Base-by-base conservation (phyloP, 2,113 vertebrate genomes). In the Carassius gibelio region DNA sequence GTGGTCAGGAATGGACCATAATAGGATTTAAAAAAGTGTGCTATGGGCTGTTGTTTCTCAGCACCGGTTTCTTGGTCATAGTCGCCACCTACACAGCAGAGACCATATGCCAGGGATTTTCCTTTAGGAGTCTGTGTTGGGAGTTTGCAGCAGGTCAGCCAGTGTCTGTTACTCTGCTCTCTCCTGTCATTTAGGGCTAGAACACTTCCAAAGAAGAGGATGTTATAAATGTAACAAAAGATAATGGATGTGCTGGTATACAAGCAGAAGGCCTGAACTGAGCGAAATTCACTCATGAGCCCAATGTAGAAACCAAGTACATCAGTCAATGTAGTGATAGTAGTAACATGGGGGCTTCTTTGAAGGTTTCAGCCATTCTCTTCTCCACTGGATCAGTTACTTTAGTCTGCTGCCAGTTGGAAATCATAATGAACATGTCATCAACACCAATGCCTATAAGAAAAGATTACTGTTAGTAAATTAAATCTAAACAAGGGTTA, bases 361-460 rank as follows among this genome's bases (percentile, higher is more conserved):
- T 66, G 0, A 95, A 96, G 1, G 94, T 93, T 45, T 89, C 89
- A 0, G 94, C 92, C 93, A 97, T 89, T 2, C 93, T 90, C 21
- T 93, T 36, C 1, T 8, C 81, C 52, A 93, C 87, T 0, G 15
- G 85, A 34, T 90, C 89, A 1, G 17, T 59, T n/a, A 93, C 85
- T 8, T 87, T 71, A 50, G 94, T 96, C 90, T 94, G 93, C 72
- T 95, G 94, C 96, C 96, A 98, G 89, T 93, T 92, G 68, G 96
- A 93, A 6, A 97, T 89, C 93, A 97, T 92, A 64, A 97, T 94
- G 88, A 97, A 97, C 95, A 97, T 96, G 90, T 96, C 95, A 91
- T 97, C 95, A 3, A 97, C 92, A 0, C 96, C 95, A 85, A 96
- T 95, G 68, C 96, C 96, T 97, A 85, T 72, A 50, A 75, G 55